Conservation (phyloP, 2,888 invertebrate species). For the Hanleya hanleyi region DNA sequence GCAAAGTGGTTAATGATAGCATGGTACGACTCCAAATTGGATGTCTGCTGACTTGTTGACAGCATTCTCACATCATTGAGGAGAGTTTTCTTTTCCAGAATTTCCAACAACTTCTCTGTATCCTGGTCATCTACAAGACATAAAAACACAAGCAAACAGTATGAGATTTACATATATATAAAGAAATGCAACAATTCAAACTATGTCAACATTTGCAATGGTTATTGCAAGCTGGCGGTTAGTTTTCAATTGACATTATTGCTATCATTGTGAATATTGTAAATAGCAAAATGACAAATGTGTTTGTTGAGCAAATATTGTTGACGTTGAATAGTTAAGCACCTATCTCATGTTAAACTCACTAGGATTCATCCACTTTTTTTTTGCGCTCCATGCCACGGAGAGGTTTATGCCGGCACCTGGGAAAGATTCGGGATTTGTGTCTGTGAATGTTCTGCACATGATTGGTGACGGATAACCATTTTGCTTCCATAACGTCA, state of each 20-base stretch:
- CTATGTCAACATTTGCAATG: too few species aligned
- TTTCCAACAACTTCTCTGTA: not conserved
- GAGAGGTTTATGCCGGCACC: conserved; percentile 30
- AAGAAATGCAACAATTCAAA: too few species aligned
- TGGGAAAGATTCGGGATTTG: conserved; percentile 14
- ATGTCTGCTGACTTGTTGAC: conserved; percentile 40
- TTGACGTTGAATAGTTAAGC: too few species aligned
- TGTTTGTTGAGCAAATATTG: too few species aligned
- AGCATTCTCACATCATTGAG: conserved; percentile 31
- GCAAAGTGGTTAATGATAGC: conserved; percentile 43
- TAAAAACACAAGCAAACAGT: not conserved
- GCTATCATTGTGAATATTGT: too few species aligned
- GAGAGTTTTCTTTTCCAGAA: not conserved
- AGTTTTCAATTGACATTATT: too few species aligned
- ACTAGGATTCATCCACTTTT: too few species aligned
- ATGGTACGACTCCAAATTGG: conserved; percentile 37
- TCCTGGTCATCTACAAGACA: not conserved
- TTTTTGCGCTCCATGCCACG: conserved; percentile 13
- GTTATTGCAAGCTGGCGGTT: too few species aligned
- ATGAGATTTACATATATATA: too few species aligned
- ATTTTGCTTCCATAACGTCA: conserved; percentile 34
- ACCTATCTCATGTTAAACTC: too few species aligned
- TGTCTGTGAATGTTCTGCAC: conserved; percentile 36
- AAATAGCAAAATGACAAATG: too few species aligned
- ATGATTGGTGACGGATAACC: conserved; percentile 36